A percentile compares a stretch with the other conserved stretches of the same genome.
These are phyloP conservation scores for Paraescarpia echinospica DNA, from an alignment of 1,140 invertebrate genomes.

Conservation along the genomic window DNA sequence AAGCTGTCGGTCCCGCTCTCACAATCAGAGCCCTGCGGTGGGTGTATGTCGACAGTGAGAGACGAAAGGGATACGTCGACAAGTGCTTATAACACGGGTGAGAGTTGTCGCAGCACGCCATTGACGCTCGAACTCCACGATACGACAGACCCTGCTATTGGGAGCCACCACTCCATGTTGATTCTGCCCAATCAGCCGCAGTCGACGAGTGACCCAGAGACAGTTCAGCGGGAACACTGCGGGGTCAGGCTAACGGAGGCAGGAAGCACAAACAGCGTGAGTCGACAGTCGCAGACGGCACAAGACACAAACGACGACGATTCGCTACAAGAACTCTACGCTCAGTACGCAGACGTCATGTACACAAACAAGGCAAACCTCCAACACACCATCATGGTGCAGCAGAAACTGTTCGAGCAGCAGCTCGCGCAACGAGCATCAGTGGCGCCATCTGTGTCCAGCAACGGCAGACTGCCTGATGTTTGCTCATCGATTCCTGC, in stretches of 20 bases:
- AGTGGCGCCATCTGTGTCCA: not conserved
- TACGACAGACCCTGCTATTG: constrained; percentile 48
- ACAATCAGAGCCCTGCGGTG: not conserved
- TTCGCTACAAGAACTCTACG: constrained; percentile 53
- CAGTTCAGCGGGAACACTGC: constrained; percentile 7
- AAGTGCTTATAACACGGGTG: constrained; percentile 78
- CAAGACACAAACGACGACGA: constrained; percentile 26
- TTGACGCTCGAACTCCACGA: constrained; percentile 65
- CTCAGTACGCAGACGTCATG: constrained; percentile 62
- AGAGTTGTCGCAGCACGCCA: constrained; percentile 72
- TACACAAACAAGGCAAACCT: constrained; percentile 75
- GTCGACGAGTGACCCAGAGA: constrained; percentile 11
- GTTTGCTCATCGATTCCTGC: not conserved
- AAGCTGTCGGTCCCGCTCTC: not conserved
- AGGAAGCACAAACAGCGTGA: constrained; percentile 16
- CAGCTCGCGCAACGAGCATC: constrained; percentile 45
- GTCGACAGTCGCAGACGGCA: constrained; percentile 19
- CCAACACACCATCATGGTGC: constrained; percentile 72
- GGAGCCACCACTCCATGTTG: constrained; percentile 53
- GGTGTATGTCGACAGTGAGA: not conserved
- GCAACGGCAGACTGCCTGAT: not conserved
- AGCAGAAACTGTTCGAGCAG: constrained; percentile 70
- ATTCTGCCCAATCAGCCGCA: constrained; percentile 40
- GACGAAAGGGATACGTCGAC: constrained; percentile 50
- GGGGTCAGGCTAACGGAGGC: not conserved